A percentile compares a stretch with the other conserved stretches of the same genome.
phyloP scores from a whole-genome alignment of 2,113 vertebrate species.

The Heterochromis multidens region DNA sequence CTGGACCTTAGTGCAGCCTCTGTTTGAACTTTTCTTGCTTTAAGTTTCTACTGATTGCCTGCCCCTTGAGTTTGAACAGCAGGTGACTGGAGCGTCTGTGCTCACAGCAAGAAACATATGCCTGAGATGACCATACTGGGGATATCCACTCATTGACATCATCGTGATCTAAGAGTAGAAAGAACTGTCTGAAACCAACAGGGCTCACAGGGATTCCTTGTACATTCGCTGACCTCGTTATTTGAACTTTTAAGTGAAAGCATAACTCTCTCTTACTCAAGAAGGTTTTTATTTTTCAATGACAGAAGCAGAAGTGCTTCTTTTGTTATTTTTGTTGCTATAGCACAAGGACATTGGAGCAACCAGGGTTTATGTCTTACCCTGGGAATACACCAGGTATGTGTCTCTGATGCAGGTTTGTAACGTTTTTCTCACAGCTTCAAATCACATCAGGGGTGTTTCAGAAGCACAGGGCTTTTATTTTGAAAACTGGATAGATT shows the following conservation, averaged over 20 bases:
- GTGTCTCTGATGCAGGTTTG: neutral
- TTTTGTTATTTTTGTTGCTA: neutral
- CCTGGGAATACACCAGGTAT: neutral
- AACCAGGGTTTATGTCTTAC: neutral
- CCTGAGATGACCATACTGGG: accelerated
- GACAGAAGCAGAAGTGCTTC: neutral
- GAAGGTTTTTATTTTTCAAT: neutral
- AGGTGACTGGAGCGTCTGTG: neutral
- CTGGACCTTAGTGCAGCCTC: neutral
- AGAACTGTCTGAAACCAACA: neutral
- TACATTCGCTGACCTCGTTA: neutral
- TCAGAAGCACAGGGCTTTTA: neutral
- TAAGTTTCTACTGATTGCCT: neutral
- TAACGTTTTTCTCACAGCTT: neutral
- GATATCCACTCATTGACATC: neutral
- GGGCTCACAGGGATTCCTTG: neutral
- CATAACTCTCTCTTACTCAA: neutral
- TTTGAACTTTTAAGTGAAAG: neutral
- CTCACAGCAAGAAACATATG: neutral
- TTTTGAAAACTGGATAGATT: neutral
- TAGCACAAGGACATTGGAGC: neutral
- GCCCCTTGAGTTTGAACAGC: neutral
- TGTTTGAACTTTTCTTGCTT: neutral
- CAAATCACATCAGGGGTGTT: neutral
- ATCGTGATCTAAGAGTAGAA: neutral